Conservation (phyloP, 1,140 invertebrate genomes). For the Lepidurus couesii region DNA sequence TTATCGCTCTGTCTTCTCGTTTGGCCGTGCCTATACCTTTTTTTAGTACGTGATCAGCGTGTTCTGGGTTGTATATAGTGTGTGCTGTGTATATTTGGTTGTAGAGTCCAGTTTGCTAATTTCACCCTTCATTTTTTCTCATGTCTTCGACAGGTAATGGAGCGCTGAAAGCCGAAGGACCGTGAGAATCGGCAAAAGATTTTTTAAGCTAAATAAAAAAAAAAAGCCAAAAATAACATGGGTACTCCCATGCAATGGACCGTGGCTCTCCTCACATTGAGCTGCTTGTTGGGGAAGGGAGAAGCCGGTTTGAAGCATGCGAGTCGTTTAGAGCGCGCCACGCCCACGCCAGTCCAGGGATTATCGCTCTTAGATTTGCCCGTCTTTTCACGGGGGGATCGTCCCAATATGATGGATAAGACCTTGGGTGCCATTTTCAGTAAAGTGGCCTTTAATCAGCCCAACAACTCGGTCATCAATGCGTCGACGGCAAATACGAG, state of each 20-base stretch:
- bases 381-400: slow-evolving; percentile 34
- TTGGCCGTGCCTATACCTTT: too few relatives aligned
- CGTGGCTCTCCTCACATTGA: neutral
- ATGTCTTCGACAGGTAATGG: neutral
- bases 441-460: slow-evolving; percentile 55
- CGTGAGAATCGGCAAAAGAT: neutral
- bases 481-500: neutral
- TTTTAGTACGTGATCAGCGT: too few relatives aligned
- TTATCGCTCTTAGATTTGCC: slow-evolving; percentile 35
- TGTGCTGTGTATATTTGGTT: too few relatives aligned
- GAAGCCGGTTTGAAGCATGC: neutral
- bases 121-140: neutral
- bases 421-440: slow-evolving; percentile 59
- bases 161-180: neutral
- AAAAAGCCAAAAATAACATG: neutral
- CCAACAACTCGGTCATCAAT: slow-evolving; percentile 32
- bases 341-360: slow-evolving; percentile 16
- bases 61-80: too few relatives aligned
- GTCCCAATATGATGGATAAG: slow-evolving; percentile 48
- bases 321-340: neutral
- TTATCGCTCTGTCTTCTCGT: too few relatives aligned
- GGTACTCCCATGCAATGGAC: neutral
- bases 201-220: neutral
- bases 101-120: neutral
- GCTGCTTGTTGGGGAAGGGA: neutral